These are phyloP conservation scores for Sinocyclocheilus anophthalmus DNA, from an alignment of 2,113 vertebrate genomes.

Conservation along the genomic window DNA sequence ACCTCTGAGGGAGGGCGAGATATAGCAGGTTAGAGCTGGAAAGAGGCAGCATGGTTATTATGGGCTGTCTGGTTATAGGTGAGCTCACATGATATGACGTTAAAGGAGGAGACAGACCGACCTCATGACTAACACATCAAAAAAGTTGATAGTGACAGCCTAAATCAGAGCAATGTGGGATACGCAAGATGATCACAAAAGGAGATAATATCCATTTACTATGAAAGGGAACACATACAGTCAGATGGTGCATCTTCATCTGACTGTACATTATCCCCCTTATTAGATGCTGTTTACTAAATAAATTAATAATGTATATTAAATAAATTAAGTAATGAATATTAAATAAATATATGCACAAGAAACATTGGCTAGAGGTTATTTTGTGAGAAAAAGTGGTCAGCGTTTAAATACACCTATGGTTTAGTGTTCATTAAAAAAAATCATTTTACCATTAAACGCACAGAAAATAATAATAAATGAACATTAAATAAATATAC, in stretches of 20 bases:
- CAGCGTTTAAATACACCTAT: not conserved
- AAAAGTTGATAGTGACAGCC: slow-evolving; percentile 5
- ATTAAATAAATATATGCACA: not conserved
- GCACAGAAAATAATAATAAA: not conserved
- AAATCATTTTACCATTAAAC: not conserved
- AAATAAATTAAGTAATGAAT: not conserved
- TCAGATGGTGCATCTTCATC: not conserved
- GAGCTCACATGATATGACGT: not conserved
- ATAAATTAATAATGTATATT: not conserved
- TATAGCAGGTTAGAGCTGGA: slow-evolving; percentile 37
- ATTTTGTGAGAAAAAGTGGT: not conserved
- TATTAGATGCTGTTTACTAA: not conserved
- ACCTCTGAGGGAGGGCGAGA: slow-evolving; percentile 76
- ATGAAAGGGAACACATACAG: not conserved
- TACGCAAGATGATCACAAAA: not conserved
- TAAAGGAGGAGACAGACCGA: not conserved
- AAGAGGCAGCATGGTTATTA: not conserved
- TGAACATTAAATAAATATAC: no score
- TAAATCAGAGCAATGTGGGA: slow-evolving; percentile 26
- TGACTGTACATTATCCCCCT: not conserved
- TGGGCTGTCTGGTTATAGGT: not conserved
- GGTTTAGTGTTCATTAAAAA: not conserved
- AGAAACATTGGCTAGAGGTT: not conserved
- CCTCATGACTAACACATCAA: slow-evolving; percentile 6
- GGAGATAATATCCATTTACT: not conserved